Evolutionary conservation across 1,140 invertebrate species (phyloP), one percentile per base, ranked within the genome.

Genomic region (Pinna nobilis): DNA sequence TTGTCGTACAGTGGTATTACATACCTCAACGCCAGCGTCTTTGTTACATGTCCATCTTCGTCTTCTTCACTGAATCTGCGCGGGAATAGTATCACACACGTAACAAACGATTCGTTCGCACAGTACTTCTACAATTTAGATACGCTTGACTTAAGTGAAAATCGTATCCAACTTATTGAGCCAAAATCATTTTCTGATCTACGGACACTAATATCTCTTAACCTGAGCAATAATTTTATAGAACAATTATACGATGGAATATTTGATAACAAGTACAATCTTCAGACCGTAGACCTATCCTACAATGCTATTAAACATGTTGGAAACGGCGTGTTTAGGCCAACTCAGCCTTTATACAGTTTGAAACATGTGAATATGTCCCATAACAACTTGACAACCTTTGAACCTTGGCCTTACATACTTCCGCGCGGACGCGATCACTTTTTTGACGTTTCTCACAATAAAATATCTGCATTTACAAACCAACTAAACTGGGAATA

Each of bases 351-450:
- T 0, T 39, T 69, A 9, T 5, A 37, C 2, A 2, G 30, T 11
- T 41, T 77, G 0, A 63, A 39, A 5, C 20, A 35, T 4, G 75
- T 77, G 1, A 1, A 69, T 9, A 7, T 73, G n/a, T n/a, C 51
- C 15, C 11, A 69, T 30, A 77, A 77, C 41, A 50, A 60, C 3
- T 33, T 77, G 33, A 30, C 39, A 5, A 23, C 30, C 15, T 41
- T 71, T 28, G 75, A 77, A 59, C 53, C 70, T 3, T 77, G 75
- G 75, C 32, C 70, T 2, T 67, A 69, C 32, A 68, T 73, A 18
- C 49, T 51, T 18, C 65, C 61, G 15, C 18, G 13, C 3, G 23
- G 72, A 39, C 18, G 20, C 15, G 7, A 55, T 25, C n/a, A n/a
- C n/a, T n/a, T n/a, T n/a, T 77, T 77, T 15, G 53, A 70, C 35